phyloP scores from a whole-genome alignment of 2,113 vertebrate genomes.

The Gulo gulo region DNA sequence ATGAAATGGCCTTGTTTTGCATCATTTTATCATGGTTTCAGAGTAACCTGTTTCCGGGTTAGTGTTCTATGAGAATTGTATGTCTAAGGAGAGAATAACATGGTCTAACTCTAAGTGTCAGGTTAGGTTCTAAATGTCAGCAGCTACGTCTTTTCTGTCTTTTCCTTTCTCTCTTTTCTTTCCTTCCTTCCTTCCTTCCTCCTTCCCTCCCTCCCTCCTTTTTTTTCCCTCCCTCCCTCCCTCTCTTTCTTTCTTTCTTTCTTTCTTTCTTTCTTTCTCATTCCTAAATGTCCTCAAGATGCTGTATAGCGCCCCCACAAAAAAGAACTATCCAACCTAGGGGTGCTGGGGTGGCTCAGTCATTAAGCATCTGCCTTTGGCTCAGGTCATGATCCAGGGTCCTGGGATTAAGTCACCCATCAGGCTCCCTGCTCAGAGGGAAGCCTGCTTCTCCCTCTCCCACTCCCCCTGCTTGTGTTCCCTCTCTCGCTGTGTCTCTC shows the following conservation, averaged over 20 bases:
- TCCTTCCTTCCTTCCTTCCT: background rate
- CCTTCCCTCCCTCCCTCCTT: too few species aligned
- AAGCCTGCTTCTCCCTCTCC: too few species aligned
- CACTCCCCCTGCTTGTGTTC: too few species aligned
- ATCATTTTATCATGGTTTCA: background rate
- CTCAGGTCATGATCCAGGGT: too few species aligned
- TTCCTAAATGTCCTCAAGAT: background rate
- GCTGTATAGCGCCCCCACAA: background rate
- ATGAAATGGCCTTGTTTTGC: background rate
- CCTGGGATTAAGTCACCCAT: too few species aligned
- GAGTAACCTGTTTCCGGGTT: background rate
- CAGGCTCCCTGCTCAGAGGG: too few species aligned
- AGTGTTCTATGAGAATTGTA: background rate
- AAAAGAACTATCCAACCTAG: background rate
- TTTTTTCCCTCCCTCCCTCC: too few species aligned
- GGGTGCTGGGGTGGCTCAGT: too few species aligned
- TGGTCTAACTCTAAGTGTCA: background rate
- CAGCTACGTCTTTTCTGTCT: background rate
- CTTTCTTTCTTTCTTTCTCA: background rate
- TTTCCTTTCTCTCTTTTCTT: background rate
- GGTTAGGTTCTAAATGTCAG: background rate
- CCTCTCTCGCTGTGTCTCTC: too few species aligned
- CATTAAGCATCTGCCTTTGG: too few species aligned
- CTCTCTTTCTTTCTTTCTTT: background rate
- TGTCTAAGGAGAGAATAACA: background rate